Evolutionary conservation across 2,888 invertebrate species (phyloP), one percentile per base, ranked within the genome.

Genomic region (Colostygia pectinataria): DNA sequence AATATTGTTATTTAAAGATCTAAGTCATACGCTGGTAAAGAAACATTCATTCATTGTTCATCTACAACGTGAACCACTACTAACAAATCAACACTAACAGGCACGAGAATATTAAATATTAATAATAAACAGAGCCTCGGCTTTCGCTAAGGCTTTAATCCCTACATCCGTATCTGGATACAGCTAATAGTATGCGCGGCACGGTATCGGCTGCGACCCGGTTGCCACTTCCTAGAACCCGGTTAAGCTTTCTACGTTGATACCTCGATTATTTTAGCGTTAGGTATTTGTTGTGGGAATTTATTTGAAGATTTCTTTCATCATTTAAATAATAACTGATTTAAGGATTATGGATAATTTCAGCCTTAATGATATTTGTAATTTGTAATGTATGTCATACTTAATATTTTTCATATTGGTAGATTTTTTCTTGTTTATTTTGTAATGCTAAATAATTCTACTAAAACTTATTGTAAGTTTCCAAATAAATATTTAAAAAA

Each of bases 141-240:
- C 60, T 63, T 64, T 60, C 62, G 63, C 57, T 53, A 58, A 57
- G 50, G 59, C 49, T 57, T 53, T 69, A 67, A 68, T 62, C 68
- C 62, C 54, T 45, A 51, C 58, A 58, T 61, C 57, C 55, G 57
- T 58, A 57, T 62, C 57, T 53, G 58, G 60, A 53, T 56, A 57
- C 37, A 50, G 57, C 55, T 68, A 65, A 68, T 68, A 64, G 57
- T 69, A 73, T 71, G 69, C 73, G 59, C 57, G 60, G 61, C 70
- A 67, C 66, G 70, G 53, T 51, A 42, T 36, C 47, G 32, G 49
- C 53, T 42, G 40, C 48, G 33, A 50, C 55, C 59, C 60, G 65
- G 49, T 55, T 45, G 46, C 46, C 41, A 45, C 14, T 51, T 27
- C 39, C 45, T 42, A 45, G 53, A 53, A 55, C 59, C 55, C 53